Base-by-base conservation (phyloP, 2,797 vertebrate species). In the Knipowitschia caucasica region DNA sequence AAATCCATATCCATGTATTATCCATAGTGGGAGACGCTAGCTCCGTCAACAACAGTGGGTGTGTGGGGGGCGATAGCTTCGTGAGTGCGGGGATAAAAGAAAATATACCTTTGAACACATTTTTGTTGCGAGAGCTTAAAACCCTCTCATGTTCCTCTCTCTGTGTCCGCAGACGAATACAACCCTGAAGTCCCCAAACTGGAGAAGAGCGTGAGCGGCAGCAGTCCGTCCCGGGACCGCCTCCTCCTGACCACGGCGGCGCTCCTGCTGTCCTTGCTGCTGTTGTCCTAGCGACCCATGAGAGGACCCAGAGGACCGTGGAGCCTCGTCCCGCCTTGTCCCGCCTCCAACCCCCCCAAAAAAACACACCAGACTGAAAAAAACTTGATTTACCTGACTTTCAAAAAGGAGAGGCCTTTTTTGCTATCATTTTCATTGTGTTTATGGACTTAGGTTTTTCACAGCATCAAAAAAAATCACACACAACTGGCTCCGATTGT, bases 151-250 rank as follows among this genome's bases (percentile, higher is more conserved):
- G 56, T 57, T 30, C 4, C 59, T 33, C 40, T n/a, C 27, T 24
- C 40, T 43, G 3, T 25, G 11, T 43, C 40, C 39, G 4, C 17
- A 98, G 95, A 95, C 64, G 91, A 95, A 70, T 96, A 94, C 82
- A 94, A 94, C 82, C 92, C 93, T 0, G 93, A 94, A 86, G 90
- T 95, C 79, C 95, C 96, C 70, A 97, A 97, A 63, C 89, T 98
- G 88, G 95, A 98, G 91, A 96, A 97, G 83, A 98, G 96, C 34
- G 92, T 98, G 71, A 98, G 95, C 0, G 96, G 95, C 63, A 98
- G 93, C 86, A 96, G 94, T 77, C 95, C 94, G 2, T 94, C 94
- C 56, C 83, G 92, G 59, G 94, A 96, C 83, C 94, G 94, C 59
- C 91, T 98, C 73, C 90, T 94, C 50, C 70, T 97, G 83, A 95